phyloP scores from a whole-genome alignment of 2,888 invertebrate genomes.

The Eilema depressum region DNA sequence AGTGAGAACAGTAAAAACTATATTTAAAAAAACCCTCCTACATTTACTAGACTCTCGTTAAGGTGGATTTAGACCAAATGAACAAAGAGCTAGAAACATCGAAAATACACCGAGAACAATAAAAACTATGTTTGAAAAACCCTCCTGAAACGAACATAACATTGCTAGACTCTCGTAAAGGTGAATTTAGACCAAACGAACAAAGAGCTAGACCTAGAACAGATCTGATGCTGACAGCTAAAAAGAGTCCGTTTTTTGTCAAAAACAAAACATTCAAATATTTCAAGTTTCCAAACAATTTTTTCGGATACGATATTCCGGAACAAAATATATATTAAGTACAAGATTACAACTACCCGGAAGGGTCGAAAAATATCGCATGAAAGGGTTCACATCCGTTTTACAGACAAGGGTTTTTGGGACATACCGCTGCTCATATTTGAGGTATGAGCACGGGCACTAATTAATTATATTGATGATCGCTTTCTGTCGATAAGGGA shows the following conservation, averaged over 20 bases:
- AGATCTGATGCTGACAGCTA: not conserved
- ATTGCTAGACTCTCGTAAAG: too few species aligned
- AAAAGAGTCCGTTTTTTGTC: not conserved
- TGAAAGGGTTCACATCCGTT: slow-evolving; percentile 40
- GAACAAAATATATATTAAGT: slow-evolving; percentile 36
- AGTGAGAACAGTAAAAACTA: not conserved
- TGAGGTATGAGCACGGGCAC: not conserved
- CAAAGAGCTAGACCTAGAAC: too few species aligned
- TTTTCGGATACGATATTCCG: slow-evolving; percentile 31
- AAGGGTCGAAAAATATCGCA: slow-evolving; percentile 43
- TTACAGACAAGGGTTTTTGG: slow-evolving; percentile 35
- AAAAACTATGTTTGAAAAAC: too few species aligned
- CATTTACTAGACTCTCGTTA: too few species aligned
- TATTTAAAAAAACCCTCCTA: too few species aligned
- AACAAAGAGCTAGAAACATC: too few species aligned
- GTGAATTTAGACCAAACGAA: too few species aligned
- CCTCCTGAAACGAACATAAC: too few species aligned
- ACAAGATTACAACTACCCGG: slow-evolving; percentile 24
- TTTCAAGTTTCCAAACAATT: slow-evolving; percentile 25
- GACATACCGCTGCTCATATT: slow-evolving; percentile 29
- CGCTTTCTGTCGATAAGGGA: slow-evolving; percentile 4
- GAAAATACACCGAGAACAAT: too few species aligned
- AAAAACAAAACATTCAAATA: slow-evolving; percentile 25
- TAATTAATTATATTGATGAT: slow-evolving; percentile 4
- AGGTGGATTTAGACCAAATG: too few species aligned